Base-by-base conservation (phyloP, 1,140 invertebrate genomes). In the Saxidomus purpurata region DNA sequence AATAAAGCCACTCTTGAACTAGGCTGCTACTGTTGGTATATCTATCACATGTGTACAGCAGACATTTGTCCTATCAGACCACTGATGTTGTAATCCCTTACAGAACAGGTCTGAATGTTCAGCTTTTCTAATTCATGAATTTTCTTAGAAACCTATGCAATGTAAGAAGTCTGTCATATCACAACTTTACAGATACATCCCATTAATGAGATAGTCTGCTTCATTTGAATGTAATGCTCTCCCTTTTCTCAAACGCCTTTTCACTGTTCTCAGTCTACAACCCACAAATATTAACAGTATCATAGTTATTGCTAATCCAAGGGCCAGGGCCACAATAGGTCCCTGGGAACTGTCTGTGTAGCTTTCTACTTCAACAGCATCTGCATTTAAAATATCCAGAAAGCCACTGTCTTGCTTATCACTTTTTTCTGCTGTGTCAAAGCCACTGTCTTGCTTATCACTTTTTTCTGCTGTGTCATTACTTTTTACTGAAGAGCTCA, bases 161-260 rank as follows among this genome's bases (percentile, higher is more conserved):
- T n/a, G n/a, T n/a, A n/a, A n/a, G n/a, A n/a, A n/a, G n/a, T n/a
- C n/a, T n/a, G n/a, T 8, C 43, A 79, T 79, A 79, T 79, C 76
- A 79, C 76, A 79, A 55, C 15, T 74, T 74, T 94, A 99, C 93
- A 99, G 97, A 96, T 99, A 99, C 98, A 99, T 99, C 93, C 98
- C 99, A 96, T 99, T 99, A 89, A 99, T 98, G 86, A 99, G 97
- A 96, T 99, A 99, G 96, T 99, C 99, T 1, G 98, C 98, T 96
- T 99, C 98, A 95, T 99, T 98, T 2, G 98, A 98, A 93, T 98
- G 98, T n/a, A 97, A 97, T 69, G 97, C 97, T 94, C 98, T 97
- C 22, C 98, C 97, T 91, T 97, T 96, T 81, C 98, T 97, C 84
- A 98, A 96, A 91, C 98, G 96, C 91, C 97, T 96, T 89, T 97